A percentile compares a stretch with the other conserved stretches of the same genome.
These are phyloP conservation scores for Orussus abietinus DNA, from an alignment of 1,140 invertebrate species.

Conservation along the genomic window DNA sequence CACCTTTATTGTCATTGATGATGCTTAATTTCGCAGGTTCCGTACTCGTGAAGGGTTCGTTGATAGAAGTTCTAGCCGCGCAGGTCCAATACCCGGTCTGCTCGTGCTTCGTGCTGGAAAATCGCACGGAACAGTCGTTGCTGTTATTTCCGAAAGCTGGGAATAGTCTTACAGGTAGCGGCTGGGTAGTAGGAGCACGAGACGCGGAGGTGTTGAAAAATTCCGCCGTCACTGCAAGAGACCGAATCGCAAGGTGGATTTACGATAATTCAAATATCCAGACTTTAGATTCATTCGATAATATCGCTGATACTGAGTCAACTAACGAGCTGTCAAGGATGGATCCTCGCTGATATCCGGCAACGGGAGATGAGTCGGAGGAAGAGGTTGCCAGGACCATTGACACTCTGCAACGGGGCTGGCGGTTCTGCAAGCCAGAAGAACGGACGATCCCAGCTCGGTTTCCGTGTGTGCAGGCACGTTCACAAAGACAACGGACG, in stretches of 20 bases:
- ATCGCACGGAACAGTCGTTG: constrained; percentile 50
- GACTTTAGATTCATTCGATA: too few species aligned
- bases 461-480: constrained; percentile 40
- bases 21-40: constrained; percentile 45
- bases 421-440: constrained; percentile 42
- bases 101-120: constrained; percentile 44
- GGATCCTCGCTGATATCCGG: constrained; percentile 39
- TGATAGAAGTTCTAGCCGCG: constrained; percentile 35
- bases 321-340: constrained; percentile 2
- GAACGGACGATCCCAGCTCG: constrained; percentile 39
- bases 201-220: neutral
- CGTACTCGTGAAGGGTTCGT: constrained; percentile 43
- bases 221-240: neutral
- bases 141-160: constrained; percentile 49
- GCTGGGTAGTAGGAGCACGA: constrained; percentile 23
- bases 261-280: too few species aligned
- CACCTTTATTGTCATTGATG: constrained; percentile 37
- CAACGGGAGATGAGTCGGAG: constrained; percentile 42
- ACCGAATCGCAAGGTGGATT: too few species aligned
- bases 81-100: constrained; percentile 51
- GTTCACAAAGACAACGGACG: constrained; percentile 36
- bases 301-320: too few species aligned
- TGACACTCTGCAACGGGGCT: constrained; percentile 45
- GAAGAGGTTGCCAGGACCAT: constrained; percentile 49
- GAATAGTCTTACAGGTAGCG: constrained; percentile 41